A percentile compares a stretch with the other conserved stretches of the same genome.
Conservation (phyloP, 2,888 invertebrate genomes). For the Caenorhabditis virilis region DNA sequence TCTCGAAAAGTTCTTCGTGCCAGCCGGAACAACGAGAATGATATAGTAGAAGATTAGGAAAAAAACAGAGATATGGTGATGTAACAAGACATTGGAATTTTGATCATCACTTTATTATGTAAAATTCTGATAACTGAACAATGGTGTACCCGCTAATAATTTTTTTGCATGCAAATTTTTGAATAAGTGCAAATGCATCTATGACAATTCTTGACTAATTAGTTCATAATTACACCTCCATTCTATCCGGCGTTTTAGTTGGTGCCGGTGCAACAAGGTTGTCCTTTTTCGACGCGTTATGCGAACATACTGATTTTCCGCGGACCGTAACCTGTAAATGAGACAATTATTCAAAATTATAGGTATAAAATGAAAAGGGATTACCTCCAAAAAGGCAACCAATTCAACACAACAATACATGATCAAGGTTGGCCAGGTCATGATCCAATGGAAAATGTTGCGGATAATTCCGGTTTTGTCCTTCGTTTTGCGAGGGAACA, state of each 20-base stretch:
- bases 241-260: constrained; percentile 47
- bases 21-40: no score
- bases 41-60: no score
- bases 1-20: no score
- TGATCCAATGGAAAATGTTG: constrained; percentile 58
- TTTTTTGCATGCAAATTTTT: no score
- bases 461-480: constrained; percentile 60
- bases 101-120: no score
- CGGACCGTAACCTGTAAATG: constrained; percentile 53
- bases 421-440: constrained; percentile 60
- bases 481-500: constrained; percentile 53
- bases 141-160: no score
- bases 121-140: no score
- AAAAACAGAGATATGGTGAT: no score
- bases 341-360: constrained; percentile 14
- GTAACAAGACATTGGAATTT: no score
- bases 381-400: constrained; percentile 58
- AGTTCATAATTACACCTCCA: constrained; percentile 54
- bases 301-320: constrained; percentile 62
- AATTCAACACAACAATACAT: constrained; percentile 61
- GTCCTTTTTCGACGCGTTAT: constrained; percentile 64
- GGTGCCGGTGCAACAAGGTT: constrained; percentile 52
- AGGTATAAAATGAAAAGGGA: neutral
- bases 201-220: no score
- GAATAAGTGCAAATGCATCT: no score